Percentiles rank a stretch among this genome's conserved stretches.
phyloP scores from a whole-genome alignment of 2,888 invertebrate species.

The Folsomia manolachei region DNA sequence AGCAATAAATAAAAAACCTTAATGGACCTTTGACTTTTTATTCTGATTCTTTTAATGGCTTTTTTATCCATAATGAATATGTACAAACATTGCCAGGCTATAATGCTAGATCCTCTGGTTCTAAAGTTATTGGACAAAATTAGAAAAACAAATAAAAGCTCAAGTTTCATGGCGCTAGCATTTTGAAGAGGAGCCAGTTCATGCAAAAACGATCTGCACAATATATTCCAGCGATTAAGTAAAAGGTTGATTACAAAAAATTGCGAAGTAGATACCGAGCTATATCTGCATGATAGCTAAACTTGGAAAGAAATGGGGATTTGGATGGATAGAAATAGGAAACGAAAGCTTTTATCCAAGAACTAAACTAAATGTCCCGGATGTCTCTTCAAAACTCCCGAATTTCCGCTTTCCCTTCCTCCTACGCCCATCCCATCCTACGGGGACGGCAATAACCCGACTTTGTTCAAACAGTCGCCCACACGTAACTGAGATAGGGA shows the following conservation, averaged over 20 bases:
- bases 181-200: too few relatives aligned
- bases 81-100: too few relatives aligned
- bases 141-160: too few relatives aligned
- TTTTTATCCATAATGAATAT: slow-evolving; percentile 4
- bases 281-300: background rate
- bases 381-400: slow-evolving; percentile 42
- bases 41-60: slow-evolving; percentile 40
- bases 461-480: background rate
- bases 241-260: too few relatives aligned
- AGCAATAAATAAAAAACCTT: slow-evolving; percentile 43
- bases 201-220: too few relatives aligned
- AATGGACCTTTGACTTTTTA: slow-evolving; percentile 42
- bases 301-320: slow-evolving; percentile 12
- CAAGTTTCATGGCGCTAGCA: too few relatives aligned
- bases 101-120: too few relatives aligned
- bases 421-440: background rate
- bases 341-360: slow-evolving; percentile 48
- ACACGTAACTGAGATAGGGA: background rate
- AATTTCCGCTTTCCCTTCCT: slow-evolving; percentile 30
- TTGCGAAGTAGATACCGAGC: background rate
- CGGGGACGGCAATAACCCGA: too few relatives aligned
- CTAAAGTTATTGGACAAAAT: too few relatives aligned
- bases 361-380: slow-evolving; percentile 45
- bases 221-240: too few relatives aligned
- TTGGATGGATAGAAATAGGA: slow-evolving; percentile 38